phyloP scores from a whole-genome alignment of 92 coral and sea anemone genomes.

The Phymanthus crucifer region DNA sequence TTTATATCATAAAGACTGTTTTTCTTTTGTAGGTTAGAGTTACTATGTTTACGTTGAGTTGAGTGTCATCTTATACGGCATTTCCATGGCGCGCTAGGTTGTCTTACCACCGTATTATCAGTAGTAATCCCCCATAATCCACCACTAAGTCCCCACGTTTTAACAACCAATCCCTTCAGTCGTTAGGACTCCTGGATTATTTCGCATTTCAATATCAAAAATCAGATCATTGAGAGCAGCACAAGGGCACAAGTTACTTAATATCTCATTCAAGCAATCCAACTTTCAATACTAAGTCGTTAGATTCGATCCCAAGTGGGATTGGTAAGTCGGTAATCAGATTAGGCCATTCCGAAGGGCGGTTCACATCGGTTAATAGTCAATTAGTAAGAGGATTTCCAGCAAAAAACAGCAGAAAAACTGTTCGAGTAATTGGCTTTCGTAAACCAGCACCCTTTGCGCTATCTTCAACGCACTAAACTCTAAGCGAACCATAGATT shows the following conservation, averaged over 20 bases:
- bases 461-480: neutral
- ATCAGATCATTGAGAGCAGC: neutral
- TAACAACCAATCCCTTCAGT: no score
- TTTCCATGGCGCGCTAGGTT: neutral
- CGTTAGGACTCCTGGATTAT: neutral
- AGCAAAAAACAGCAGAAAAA: neutral
- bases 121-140: neutral
- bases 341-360: neutral
- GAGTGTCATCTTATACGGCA: neutral
- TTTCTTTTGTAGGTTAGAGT: neutral
- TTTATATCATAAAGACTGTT: neutral
- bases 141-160: no score
- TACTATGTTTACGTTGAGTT: neutral
- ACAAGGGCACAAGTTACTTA: neutral
- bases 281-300: slow-evolving; percentile 6
- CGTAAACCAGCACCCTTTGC: neutral
- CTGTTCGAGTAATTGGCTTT: neutral
- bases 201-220: neutral
- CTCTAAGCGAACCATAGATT: neutral
- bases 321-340: slow-evolving; percentile 2
- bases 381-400: slow-evolving; percentile 5
- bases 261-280: neutral
- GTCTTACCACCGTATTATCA: neutral
- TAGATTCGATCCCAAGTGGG: neutral
- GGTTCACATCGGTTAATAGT: neutral